Evolutionary conservation across 2,113 vertebrate species (phyloP).

Genomic region (Saguinus midas): DNA sequence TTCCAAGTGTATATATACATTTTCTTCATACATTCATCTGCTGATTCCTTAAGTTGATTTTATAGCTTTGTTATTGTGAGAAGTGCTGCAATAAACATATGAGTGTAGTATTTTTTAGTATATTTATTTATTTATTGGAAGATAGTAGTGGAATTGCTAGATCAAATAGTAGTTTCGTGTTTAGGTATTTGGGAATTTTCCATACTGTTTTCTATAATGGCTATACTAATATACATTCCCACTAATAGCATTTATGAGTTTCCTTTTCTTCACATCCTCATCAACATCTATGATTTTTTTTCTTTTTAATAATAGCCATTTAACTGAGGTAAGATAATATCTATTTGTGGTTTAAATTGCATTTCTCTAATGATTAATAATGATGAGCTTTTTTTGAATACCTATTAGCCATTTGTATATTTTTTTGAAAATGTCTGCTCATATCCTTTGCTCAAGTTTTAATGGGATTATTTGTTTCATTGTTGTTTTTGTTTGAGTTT

Average conservation of each 20-base stretch:
- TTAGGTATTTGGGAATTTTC: neutral
- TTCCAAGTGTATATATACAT: neutral
- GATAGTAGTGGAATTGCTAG: neutral
- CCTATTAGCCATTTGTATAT: neutral
- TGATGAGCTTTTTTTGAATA: neutral
- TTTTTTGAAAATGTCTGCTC: neutral
- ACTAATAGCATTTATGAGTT: neutral
- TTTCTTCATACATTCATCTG: neutral
- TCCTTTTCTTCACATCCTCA: neutral
- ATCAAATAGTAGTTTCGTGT: neutral
- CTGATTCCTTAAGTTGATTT: neutral
- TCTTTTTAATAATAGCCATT: neutral
- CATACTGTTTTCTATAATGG: neutral
- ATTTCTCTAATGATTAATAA: neutral
- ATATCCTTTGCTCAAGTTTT: neutral
- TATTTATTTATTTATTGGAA: neutral
- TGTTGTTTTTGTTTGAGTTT: neutral
- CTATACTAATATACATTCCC: neutral
- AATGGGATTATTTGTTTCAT: neutral
- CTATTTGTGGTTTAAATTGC: neutral
- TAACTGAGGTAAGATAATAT: neutral
- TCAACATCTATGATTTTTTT: neutral
- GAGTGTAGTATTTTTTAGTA: neutral
- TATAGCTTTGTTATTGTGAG: neutral
- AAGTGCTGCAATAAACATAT: neutral